phyloP scores from a whole-genome alignment of 2,888 invertebrate species.

The Nasonovia ribisnigri region DNA sequence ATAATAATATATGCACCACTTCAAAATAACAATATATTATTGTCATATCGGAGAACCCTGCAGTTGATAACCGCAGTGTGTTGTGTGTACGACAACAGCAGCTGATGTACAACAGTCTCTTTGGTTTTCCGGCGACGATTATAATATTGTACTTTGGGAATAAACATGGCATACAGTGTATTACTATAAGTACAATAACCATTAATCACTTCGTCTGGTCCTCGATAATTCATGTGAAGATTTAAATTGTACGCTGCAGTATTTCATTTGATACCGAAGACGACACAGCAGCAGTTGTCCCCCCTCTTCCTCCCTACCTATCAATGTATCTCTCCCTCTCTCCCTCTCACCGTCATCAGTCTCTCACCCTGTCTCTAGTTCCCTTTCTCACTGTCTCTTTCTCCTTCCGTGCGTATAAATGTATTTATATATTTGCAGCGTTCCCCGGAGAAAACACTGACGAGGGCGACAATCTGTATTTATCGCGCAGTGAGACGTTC shows the following conservation, averaged over 20 bases:
- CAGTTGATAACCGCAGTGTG: not conserved
- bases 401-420: not conserved
- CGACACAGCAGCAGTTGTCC: not conserved
- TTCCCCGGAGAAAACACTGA: constrained; percentile 7
- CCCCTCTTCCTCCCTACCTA: not conserved
- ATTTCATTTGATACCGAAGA: not conserved
- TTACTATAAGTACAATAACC: constrained; percentile 3
- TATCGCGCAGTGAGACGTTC: constrained; percentile 16
- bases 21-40: not conserved
- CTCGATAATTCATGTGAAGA: constrained; percentile 26
- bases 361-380: too few relatives aligned
- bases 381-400: too few relatives aligned
- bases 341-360: too few relatives aligned
- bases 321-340: too few relatives aligned
- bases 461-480: constrained; percentile 13
- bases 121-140: not conserved
- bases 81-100: not conserved
- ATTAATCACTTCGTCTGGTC: constrained; percentile 1
- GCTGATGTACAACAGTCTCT: not conserved
- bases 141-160: not conserved
- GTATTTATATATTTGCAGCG: not conserved
- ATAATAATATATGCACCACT: not conserved
- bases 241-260: not conserved
- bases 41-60: not conserved
- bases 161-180: not conserved